Evolutionary conservation across 64 coral and sea anemone species (phyloP).

Genomic region (Orbicella faveolata): DNA sequence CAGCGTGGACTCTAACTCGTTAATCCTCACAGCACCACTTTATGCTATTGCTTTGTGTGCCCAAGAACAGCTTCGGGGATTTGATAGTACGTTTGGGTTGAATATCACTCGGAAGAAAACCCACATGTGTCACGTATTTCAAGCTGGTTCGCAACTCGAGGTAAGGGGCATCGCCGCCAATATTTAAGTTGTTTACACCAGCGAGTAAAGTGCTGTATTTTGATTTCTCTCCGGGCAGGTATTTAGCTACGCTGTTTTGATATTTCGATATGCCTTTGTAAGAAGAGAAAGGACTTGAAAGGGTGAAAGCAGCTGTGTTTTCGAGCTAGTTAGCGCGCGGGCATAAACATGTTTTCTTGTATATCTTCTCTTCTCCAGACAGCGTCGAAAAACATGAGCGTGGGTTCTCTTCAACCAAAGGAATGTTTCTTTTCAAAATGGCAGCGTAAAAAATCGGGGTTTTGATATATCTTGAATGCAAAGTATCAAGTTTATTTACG

Average conservation of each 20-base stretch:
- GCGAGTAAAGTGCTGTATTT: constrained; percentile 17
- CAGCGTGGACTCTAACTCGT: constrained; percentile 74
- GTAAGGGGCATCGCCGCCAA: constrained; percentile 43
- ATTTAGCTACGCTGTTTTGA: constrained; percentile 6
- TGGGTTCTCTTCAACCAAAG: constrained; percentile 1
- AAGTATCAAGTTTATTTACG: not conserved
- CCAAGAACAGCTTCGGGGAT: constrained; percentile 88
- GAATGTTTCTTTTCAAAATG: constrained; percentile 5
- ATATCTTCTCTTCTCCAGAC: not conserved
- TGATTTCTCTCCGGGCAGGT: constrained; percentile 31
- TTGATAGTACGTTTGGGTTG: constrained; percentile 82
- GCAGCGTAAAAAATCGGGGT: not conserved
- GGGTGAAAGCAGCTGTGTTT: not conserved
- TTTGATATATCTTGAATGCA: not conserved
- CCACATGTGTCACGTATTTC: constrained; percentile 92
- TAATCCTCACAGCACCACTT: constrained; percentile 79
- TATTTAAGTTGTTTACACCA: constrained; percentile 44
- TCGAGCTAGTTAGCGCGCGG: not conserved
- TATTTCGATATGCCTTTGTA: not conserved
- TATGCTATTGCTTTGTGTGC: constrained; percentile 94
- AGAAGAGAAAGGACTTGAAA: not conserved
- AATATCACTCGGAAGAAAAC: constrained; percentile 89
- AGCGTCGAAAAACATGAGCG: not conserved
- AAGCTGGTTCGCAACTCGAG: constrained; percentile 84
- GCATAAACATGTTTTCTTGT: not conserved